Conservation (phyloP, 23 tunicate genomes). For the Botrylloides violaceus region DNA sequence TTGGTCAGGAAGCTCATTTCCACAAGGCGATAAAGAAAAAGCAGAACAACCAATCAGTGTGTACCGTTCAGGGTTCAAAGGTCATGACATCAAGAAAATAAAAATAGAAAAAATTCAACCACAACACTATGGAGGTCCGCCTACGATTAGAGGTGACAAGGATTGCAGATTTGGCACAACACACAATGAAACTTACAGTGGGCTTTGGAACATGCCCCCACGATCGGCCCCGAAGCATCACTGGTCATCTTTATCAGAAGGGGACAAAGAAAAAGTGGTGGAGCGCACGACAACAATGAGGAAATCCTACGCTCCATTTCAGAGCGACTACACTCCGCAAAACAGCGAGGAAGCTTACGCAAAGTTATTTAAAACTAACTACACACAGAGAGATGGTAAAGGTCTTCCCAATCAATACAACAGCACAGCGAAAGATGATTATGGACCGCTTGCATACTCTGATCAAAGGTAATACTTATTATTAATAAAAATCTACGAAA, state of each 20-base stretch:
- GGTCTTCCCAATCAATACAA: conserved; percentile 45
- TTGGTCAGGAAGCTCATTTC: conserved; percentile 48
- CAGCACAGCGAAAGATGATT: conserved; percentile 54
- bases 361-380: conserved; percentile 58
- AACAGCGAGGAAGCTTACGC: conserved; percentile 34
- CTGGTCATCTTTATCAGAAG: conserved; percentile 60
- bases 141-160: conserved; percentile 57
- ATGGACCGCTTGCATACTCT: conserved; percentile 26
- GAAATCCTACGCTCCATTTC: conserved; percentile 28
- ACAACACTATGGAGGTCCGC: conserved; percentile 19
- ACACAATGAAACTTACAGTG: conserved; percentile 33
- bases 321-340: neutral
- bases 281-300: conserved; percentile 39
- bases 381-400: conserved; percentile 46
- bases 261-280: conserved; percentile 61
- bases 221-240: conserved; percentile 45
- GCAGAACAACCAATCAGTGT: conserved; percentile 60
- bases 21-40: conserved; percentile 82
- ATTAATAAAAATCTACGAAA: no score
- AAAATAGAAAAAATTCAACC: conserved; percentile 9
- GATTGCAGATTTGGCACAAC: conserved; percentile 52
- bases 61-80: conserved; percentile 32
- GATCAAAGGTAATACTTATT: conserved; percentile 3
- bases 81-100: conserved; percentile 30
- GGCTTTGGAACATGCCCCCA: conserved; percentile 22